A percentile compares a stretch with the other conserved stretches of the same genome.
phyloP scores from a whole-genome alignment of 2,888 invertebrate genomes.

The Chymomyza caudatula region DNA sequence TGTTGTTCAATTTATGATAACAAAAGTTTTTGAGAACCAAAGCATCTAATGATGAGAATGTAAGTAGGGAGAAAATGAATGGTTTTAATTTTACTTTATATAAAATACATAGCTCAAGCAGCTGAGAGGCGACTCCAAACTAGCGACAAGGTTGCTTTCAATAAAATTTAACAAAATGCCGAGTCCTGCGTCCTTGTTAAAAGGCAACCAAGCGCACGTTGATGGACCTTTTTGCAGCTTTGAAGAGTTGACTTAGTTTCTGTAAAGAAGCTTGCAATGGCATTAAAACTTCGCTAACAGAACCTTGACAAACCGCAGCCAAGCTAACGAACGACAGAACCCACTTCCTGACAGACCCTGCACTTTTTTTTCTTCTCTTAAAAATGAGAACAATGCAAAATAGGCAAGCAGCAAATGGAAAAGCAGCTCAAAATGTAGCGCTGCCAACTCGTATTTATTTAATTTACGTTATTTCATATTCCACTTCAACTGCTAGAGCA shows the following conservation, averaged over 20 bases:
- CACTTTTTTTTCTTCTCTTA: background rate
- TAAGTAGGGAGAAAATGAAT: background rate
- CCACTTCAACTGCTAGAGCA: background rate
- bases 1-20: conserved; percentile 38
- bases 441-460: background rate
- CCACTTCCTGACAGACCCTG: background rate
- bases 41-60: background rate
- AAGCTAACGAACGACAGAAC: background rate
- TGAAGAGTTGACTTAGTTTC: background rate
- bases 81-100: background rate
- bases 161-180: background rate
- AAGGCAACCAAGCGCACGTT: background rate
- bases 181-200: background rate
- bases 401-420: background rate
- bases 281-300: background rate
- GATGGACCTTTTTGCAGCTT: background rate
- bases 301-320: too few species aligned
- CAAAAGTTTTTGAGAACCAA: conserved; percentile 15
- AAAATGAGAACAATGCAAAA: background rate
- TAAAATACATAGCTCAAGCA: background rate
- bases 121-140: background rate
- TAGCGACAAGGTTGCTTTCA: background rate
- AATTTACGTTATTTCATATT: background rate
- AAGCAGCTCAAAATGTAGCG: background rate
- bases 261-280: background rate